Evolutionary conservation across 2,888 invertebrate genomes (phyloP).

Genomic region (Phragmatobia fuliginosa): DNA sequence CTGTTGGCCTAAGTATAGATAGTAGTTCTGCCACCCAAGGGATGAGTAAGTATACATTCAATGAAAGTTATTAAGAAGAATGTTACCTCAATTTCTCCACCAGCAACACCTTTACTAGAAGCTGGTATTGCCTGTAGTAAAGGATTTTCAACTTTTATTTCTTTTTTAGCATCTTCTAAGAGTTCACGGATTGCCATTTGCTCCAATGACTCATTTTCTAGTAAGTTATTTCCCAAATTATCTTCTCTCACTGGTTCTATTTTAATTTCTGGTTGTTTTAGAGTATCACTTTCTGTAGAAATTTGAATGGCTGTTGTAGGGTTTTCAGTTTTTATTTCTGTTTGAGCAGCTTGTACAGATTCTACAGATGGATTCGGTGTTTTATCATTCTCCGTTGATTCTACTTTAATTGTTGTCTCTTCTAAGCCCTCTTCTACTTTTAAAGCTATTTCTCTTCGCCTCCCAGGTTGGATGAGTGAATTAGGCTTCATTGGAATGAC

Average conservation of each 20-base stretch:
- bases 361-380: slow-evolving; percentile 46
- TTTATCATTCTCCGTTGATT: slow-evolving; percentile 38
- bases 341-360: slow-evolving; percentile 87
- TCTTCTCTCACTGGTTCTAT: background rate
- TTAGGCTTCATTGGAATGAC: slow-evolving; percentile 89
- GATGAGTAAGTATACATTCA: background rate
- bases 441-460: slow-evolving; percentile 79
- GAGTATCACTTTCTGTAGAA: slow-evolving; percentile 84
- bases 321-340: slow-evolving; percentile 68
- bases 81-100: slow-evolving; percentile 88
- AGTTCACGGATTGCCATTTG: slow-evolving; percentile 92
- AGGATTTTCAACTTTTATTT: slow-evolving; percentile 67
- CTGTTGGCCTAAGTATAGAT: no score
- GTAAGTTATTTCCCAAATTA: slow-evolving; percentile 29
- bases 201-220: slow-evolving; percentile 81
- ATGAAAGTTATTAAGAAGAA: background rate
- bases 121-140: slow-evolving; percentile 83
- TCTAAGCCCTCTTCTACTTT: slow-evolving; percentile 83
- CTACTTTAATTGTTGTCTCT: slow-evolving; percentile 69
- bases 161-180: slow-evolving; percentile 85
- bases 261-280: slow-evolving; percentile 75
- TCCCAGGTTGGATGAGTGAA: slow-evolving; percentile 84
- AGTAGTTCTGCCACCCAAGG: no score
- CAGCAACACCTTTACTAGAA: slow-evolving; percentile 84
- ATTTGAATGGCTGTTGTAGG: slow-evolving; percentile 84